These are phyloP conservation scores for Hydrotaea diabolus DNA, from an alignment of 2,888 invertebrate genomes.

Conservation along the genomic window DNA sequence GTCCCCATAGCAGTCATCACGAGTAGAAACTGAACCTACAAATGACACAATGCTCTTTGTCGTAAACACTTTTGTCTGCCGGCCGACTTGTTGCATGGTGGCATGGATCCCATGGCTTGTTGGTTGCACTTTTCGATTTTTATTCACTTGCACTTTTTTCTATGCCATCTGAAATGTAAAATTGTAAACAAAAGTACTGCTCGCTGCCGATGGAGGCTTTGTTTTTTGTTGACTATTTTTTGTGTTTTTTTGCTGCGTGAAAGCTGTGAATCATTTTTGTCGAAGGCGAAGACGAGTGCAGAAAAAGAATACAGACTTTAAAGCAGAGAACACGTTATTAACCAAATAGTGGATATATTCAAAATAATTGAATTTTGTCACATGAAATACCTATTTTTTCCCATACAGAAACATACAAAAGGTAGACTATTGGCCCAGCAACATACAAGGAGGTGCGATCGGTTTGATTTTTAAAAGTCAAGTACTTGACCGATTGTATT, in stretches of 20 bases:
- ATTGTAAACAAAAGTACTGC: slow-evolving; percentile 47
- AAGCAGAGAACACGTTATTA: too few species aligned
- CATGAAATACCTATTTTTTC: too few species aligned
- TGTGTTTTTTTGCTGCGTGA: neutral
- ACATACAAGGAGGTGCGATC: too few species aligned
- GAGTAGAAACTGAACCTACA: slow-evolving; percentile 38
- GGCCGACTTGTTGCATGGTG: slow-evolving; percentile 34
- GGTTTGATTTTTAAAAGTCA: too few species aligned
- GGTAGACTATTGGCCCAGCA: too few species aligned
- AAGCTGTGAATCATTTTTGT: neutral
- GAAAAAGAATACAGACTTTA: too few species aligned
- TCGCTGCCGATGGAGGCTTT: slow-evolving; percentile 27
- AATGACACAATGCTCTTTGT: slow-evolving; percentile 60
- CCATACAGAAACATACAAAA: too few species aligned
- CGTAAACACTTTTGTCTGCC: slow-evolving; percentile 13
- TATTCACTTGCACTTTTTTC: slow-evolving; percentile 52
- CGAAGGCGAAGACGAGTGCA: neutral
- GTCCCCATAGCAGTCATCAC: slow-evolving; percentile 32
- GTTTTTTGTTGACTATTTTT: slow-evolving; percentile 40
- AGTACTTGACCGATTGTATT: too few species aligned
- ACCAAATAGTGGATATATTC: too few species aligned
- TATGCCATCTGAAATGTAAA: slow-evolving; percentile 14
- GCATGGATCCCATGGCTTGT: slow-evolving; percentile 4
- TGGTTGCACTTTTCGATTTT: slow-evolving; percentile 26
- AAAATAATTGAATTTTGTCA: too few species aligned